A percentile compares a stretch with the other conserved stretches of the same genome.
phyloP scores from a whole-genome alignment of 2,797 vertebrate species.

The Pangasius mekongensis region DNA sequence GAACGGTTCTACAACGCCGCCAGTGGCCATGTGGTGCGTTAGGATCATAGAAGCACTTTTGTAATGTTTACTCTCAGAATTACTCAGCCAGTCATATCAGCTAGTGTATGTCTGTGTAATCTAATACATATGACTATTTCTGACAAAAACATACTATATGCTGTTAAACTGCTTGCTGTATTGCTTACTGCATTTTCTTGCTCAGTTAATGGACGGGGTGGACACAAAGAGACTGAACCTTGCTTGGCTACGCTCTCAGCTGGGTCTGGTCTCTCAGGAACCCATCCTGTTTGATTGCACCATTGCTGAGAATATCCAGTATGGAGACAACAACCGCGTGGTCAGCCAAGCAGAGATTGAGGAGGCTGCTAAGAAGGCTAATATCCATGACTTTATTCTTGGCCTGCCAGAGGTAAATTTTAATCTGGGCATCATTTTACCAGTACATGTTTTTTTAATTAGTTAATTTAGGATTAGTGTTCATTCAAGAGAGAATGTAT shows the following conservation, averaged over 20 bases:
- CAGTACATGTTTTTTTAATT: background rate
- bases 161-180: background rate
- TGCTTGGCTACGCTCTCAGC: slow-evolving; percentile 70
- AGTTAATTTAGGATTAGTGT: background rate
- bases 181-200: background rate
- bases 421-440: background rate
- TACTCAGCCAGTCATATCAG: background rate
- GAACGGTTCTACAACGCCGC: slow-evolving; percentile 73
- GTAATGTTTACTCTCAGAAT: background rate
- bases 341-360: slow-evolving; percentile 73
- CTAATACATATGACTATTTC: background rate
- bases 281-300: slow-evolving; percentile 77
- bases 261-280: slow-evolving; percentile 79
- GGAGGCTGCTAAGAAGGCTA: slow-evolving; percentile 74
- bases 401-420: slow-evolving; percentile 71
- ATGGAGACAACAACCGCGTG: slow-evolving; percentile 70
- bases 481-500: background rate
- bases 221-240: slow-evolving; percentile 71
- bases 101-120: background rate
- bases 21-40: slow-evolving; percentile 70
- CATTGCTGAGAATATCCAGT: slow-evolving; percentile 77
- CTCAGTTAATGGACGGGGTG: slow-evolving; percentile 72
- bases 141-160: background rate
- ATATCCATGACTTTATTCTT: slow-evolving; percentile 76
- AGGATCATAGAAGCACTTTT: background rate